Evolutionary conservation across 2,888 invertebrate species (phyloP), one percentile per base, ranked within the genome.

Genomic region (Seladonia tumulorum): DNA sequence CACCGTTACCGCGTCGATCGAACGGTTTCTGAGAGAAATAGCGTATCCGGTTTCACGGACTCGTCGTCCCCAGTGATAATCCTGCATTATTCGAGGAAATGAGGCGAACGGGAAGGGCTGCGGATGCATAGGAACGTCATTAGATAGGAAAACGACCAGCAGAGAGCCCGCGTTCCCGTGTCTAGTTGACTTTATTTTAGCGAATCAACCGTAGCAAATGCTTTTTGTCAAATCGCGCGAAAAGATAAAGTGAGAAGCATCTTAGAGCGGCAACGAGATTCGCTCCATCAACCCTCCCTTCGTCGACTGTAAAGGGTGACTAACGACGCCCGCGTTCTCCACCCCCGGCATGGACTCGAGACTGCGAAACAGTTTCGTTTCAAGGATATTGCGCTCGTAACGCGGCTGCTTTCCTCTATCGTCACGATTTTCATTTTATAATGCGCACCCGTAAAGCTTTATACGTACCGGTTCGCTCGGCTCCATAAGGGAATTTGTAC

Each of bases 141-240:
- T 84, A 84, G 84, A 84, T 83, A 85, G 76, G 71, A 49, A 77
- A 85, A 84, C 76, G 60, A 66, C 63, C 42, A 42, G 25, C 14
- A 35, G 35, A 35, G 39, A 25, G 60, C 45, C 29, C 14, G 47
- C 29, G 77, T 25, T 75, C 63, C 42, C 35, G n/a, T 0, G 42
- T 81, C 75, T 78, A 66, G 81, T 81, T 78, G 85, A 82, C 87
- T 89, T 89, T 90, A 89, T 88, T 90, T 85, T 76, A 86, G 73
- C 74, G 82, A 75, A 68, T 76, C 71, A 66, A 78, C 60, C 42
- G 35, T 71, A 53, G 82, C 83, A 73, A 82, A 81, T 82, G 83
- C 88, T 86, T 90, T 88, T 88, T 88, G 88, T 88, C 90, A 92
- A 93, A 92, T 92, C 91, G 90, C 88, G 91, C 87, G 92, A 91